Evolutionary conservation across 2,888 invertebrate genomes (phyloP), one percentile per base, ranked within the genome.

Genomic region (Patella depressa): DNA sequence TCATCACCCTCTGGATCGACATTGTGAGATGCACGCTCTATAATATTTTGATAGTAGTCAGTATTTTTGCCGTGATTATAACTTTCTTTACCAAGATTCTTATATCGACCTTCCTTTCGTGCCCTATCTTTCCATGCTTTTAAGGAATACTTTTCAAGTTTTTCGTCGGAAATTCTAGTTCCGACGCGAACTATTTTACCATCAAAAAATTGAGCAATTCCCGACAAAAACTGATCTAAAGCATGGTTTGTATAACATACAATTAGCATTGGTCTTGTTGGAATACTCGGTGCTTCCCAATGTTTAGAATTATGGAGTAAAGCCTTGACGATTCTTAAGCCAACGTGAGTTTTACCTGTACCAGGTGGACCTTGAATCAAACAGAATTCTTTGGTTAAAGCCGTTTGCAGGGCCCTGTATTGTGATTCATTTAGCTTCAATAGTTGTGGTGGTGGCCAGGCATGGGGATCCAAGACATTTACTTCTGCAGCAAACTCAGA

Each of bases 301-400:
- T 76, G 15, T 0, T 79, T 24, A 17, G 82, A 80, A 88, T 95
- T 96, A 77, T 93, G 90, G 1, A 96, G 89, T 45, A 96, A 88
- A 0, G 94, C 80, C 72, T 87, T 82, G 0, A 95, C 94, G 19
- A 97, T 94, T 93, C 95, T 94, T 55, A 96, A 92, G 0, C 96
- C 96, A 83, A 96, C 90, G 89, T 93, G 95, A 0, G 96, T 96
- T 93, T 96, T 96, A 0, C 96, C 97, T 0, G 96, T 96, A 3
- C 97, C 97, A 0, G 96, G 96, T 0, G 96, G 96, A 0, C 97
- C 90, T 84, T 91, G 91, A 19, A 89, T 89, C 53, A 91, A 76
- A 1, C 88, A 85, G 79, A 91, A 84, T 77, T 90, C 89, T 65
- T 87, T 85, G 3, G 87, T 88, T 3, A 91, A 77, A 12, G 89